Evolutionary conservation across 2,113 vertebrate genomes (phyloP), one percentile per base, ranked within the genome.

Genomic region (Plecotus auritus): DNA sequence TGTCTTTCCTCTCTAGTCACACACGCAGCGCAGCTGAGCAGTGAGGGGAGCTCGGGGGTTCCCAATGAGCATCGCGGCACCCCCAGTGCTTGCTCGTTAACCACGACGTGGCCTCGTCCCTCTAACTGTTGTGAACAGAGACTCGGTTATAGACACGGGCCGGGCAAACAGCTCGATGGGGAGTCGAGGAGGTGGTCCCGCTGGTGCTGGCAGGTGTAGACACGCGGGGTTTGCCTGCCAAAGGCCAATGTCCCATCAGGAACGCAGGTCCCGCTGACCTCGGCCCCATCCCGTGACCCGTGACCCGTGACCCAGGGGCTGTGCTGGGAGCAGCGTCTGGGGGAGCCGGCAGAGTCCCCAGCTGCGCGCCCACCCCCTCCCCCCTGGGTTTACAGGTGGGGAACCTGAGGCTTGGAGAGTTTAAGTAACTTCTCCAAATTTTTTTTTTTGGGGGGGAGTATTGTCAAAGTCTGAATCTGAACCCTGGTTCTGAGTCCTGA

Each of bases 361-460:
- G 8, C 85, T 12, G 85, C 6, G 54, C 0, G 0, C 45, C 32
- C 7, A 0, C 32, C 5, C 42, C n/a, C 45, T 6, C 64, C 23
- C 1, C 9, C 40, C 13, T 5, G 82, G 28, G 64, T 66, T 66
- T 66, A 30, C 61, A 6, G 40, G 66, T 0, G 42, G 26, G 66
- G 28, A 8, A 14, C 1, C 4, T 1, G 61, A 20, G n/a, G 54
- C 28, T 2, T 28, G n/a, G 30, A 47, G 16, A 9, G 10, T 32
- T 5, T 0, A 32, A 32, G 59, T 9, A 35, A 35, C n/a, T 17
- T 6, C 8, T 17, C 32, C 8, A 14, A 14, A n/a, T 51, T 14
- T n/a, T n/a, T n/a, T n/a, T n/a, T n/a, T n/a, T n/a, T 2, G 0
- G 59, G 9, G 4, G 18, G 26, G 7, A 1, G 22, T 14, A 14